Evolutionary conservation across 2,888 invertebrate genomes (phyloP).

Genomic region (Rhogogaster chlorosoma): DNA sequence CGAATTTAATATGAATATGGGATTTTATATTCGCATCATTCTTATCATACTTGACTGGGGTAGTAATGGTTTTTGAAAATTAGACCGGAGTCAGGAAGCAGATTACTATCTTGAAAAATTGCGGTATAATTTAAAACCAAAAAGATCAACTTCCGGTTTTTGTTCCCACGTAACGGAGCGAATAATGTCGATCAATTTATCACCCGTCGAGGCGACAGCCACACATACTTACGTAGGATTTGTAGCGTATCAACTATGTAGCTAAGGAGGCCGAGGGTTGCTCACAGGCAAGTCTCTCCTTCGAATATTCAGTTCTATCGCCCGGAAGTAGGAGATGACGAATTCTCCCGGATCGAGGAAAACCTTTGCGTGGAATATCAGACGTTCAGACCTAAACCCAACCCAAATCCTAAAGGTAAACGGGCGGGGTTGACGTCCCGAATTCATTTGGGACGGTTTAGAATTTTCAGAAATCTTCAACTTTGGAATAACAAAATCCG

Average conservation of each 20-base stretch:
- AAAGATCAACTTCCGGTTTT: neutral
- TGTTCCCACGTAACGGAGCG: conserved; percentile 6
- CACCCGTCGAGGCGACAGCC: neutral
- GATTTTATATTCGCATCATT: neutral
- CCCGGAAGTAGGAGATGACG: neutral
- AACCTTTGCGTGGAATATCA: neutral
- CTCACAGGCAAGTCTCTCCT: neutral
- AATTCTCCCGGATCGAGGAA: neutral
- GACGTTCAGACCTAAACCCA: neutral
- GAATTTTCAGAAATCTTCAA: too few relatives aligned
- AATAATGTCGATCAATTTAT: conserved; percentile 28
- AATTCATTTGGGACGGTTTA: too few relatives aligned
- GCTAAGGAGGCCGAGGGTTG: conserved; percentile 30
- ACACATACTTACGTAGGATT: neutral
- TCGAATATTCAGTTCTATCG: neutral
- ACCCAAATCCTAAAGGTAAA: neutral
- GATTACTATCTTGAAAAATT: neutral
- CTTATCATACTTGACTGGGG: neutral
- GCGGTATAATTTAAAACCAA: neutral
- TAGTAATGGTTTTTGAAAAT: neutral
- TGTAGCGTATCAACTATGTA: conserved; percentile 17
- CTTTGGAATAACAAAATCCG: too few relatives aligned
- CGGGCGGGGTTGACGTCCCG: neutral
- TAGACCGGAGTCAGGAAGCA: neutral
- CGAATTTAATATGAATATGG: neutral